These are phyloP conservation scores for Lithophane semibrunnea DNA, from an alignment of 2,888 invertebrate species.

Conservation along the genomic window DNA sequence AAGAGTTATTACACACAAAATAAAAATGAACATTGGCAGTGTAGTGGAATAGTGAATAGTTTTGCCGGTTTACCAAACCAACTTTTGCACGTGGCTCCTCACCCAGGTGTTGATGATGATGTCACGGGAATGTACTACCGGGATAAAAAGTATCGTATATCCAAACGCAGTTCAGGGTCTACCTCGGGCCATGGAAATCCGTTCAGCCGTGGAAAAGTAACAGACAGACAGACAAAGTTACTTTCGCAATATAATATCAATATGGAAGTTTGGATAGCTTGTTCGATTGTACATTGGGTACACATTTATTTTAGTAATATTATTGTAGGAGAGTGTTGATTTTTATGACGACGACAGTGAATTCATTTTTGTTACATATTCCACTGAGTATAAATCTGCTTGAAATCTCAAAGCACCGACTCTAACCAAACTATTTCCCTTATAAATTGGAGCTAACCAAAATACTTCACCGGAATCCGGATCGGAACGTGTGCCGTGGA, in stretches of 20 bases:
- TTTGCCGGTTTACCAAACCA: background rate
- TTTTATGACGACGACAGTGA: too few species aligned
- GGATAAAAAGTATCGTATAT: background rate
- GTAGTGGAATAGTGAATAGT: background rate
- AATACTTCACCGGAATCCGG: conserved; percentile 43
- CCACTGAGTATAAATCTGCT: background rate
- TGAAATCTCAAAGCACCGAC: background rate
- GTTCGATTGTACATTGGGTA: too few species aligned
- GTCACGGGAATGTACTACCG: background rate
- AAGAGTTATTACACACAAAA: background rate
- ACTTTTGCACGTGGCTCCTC: background rate
- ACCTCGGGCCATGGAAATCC: too few species aligned
- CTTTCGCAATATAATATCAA: background rate
- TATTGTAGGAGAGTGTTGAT: too few species aligned
- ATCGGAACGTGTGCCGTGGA: conserved; percentile 63
- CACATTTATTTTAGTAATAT: too few species aligned
- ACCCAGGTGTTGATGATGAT: background rate
- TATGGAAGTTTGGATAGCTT: background rate
- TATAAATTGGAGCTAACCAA: conserved; percentile 42
- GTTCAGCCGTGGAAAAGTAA: too few species aligned
- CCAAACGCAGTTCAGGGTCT: background rate
- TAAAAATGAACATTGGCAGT: background rate
- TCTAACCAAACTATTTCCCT: conserved; percentile 11
- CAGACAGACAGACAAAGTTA: too few species aligned
- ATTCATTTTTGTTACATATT: background rate